A percentile compares a stretch with the other conserved stretches of the same genome.
Evolutionary conservation across 2,888 invertebrate species (phyloP).

Genomic region (Cremastinae sp.): DNA sequence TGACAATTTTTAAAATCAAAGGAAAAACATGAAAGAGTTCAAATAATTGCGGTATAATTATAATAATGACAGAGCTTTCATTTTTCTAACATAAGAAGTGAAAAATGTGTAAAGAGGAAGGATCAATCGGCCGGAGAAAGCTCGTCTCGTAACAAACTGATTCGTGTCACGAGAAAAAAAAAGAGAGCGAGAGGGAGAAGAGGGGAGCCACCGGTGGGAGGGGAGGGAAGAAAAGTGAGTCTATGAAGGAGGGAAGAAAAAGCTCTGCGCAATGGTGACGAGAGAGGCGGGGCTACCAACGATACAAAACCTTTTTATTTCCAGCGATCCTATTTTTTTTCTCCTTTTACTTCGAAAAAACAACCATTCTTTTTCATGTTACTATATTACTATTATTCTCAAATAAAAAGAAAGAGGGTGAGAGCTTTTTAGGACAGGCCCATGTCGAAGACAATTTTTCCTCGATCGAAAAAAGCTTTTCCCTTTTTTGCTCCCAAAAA

Average conservation of each 20-base stretch:
- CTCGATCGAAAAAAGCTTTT: too few relatives aligned
- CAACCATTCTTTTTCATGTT: too few relatives aligned
- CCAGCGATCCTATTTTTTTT: constrained; percentile 7
- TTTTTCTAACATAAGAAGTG: constrained; percentile 6
- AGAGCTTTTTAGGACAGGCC: too few relatives aligned
- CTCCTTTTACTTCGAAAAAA: too few relatives aligned
- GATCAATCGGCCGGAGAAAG: constrained; percentile 47
- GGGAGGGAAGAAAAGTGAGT: background rate
- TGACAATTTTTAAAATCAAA: too few relatives aligned
- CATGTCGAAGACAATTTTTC: too few relatives aligned
- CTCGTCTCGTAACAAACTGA: constrained; percentile 43
- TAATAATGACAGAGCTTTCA: background rate
- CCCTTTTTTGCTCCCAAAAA: too few relatives aligned
- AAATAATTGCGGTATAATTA: too few relatives aligned
- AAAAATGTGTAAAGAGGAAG: constrained; percentile 43
- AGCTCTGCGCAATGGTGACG: constrained; percentile 48
- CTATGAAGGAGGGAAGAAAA: constrained; percentile 35
- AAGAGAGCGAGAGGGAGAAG: constrained; percentile 25
- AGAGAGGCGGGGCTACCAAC: constrained; percentile 57
- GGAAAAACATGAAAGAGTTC: too few relatives aligned
- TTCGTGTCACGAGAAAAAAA: constrained; percentile 28
- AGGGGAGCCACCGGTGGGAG: background rate
- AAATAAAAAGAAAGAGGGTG: too few relatives aligned
- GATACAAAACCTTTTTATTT: constrained; percentile 20
- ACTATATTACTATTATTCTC: too few relatives aligned